phyloP scores from a whole-genome alignment of 2,797 vertebrate species.

The Parambassis ranga region DNA sequence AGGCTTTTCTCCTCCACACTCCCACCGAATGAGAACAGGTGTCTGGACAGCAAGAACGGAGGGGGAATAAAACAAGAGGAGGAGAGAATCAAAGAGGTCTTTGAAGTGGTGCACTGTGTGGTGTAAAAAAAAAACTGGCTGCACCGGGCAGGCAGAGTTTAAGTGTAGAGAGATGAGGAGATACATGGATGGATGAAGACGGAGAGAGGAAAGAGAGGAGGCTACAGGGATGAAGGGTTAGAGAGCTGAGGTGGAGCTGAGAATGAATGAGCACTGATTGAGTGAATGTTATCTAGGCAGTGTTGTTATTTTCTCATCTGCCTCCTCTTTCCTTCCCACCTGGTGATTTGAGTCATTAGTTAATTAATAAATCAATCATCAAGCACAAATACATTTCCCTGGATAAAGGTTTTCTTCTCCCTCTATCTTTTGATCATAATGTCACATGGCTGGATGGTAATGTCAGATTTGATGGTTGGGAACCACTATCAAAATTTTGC shows the following conservation, averaged over 20 bases:
- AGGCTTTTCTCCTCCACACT: conserved; percentile 10
- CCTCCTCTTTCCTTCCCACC: neutral
- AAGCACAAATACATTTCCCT: no score
- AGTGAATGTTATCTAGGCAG: no score
- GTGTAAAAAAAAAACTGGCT: conserved; percentile 28
- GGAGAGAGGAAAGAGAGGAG: neutral
- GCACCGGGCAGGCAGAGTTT: conserved; percentile 19
- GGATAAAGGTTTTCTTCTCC: no score
- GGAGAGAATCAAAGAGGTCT: conserved; percentile 69
- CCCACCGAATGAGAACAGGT: conserved; percentile 52
- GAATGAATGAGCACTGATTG: neutral
- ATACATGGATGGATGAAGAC: conserved; percentile 40
- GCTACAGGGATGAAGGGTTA: neutral
- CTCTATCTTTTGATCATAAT: no score
- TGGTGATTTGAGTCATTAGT: neutral
- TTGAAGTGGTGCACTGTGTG: conserved; percentile 67
- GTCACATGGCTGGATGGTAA: no score
- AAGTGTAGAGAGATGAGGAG: conserved; percentile 35
- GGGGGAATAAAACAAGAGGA: conserved; percentile 28
- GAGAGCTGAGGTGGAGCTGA: neutral
- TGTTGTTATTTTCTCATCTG: neutral
- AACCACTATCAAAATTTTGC: no score
- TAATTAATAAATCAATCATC: no score
- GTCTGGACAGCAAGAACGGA: conserved; percentile 28
- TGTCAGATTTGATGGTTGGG: no score